Base-by-base conservation (phyloP, 2,113 vertebrate species). In the Cyprinodon tularosa region DNA sequence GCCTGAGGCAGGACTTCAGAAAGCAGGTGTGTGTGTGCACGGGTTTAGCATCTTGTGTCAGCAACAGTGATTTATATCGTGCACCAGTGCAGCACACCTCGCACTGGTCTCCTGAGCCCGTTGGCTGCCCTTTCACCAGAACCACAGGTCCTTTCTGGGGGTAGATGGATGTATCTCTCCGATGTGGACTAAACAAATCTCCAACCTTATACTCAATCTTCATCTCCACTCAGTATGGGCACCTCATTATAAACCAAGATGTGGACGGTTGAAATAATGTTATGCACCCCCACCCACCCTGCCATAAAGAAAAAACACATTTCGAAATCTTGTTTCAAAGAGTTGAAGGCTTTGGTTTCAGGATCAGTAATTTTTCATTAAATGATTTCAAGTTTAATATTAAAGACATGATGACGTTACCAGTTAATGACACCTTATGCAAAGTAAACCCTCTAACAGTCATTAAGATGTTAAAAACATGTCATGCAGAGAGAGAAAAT, bases 21-120 rank as follows among this genome's bases (percentile, higher is more conserved):
- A 66, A 82, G 82, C 86, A 90, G 85, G 83, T 87, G 86, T 62
- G 74, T 72, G 74, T 74, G 39, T 78, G 72, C 70, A 38, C 60
- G 53, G 72, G 63, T 68, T 71, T 80, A 69, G 75, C 50, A 57
- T 57, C 50, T 57, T 47, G 62, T 72, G 85, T 68, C 71, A 29
- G 81, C 71, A 74, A 75, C 82, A 67, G 85, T 90, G 89, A 93
- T 90, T 92, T 90, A 92, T 87, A 85, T 85, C 47, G 81, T 75
- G 88, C 59, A 69, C 69, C 44, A 79, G 78, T 71, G 78, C 75
- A 44, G 77, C 75, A 80, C 89, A 77, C 81, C 86, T 83, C 71
- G 53, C 13, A 74, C 85, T 62, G 81, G 72, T 89, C 84, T 83
- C 83, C 80, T 53, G 86, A 85, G 86, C 80, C 77, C 74, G 79